phyloP scores from a whole-genome alignment of 2,888 invertebrate genomes.

The Stegophylla sp. region DNA sequence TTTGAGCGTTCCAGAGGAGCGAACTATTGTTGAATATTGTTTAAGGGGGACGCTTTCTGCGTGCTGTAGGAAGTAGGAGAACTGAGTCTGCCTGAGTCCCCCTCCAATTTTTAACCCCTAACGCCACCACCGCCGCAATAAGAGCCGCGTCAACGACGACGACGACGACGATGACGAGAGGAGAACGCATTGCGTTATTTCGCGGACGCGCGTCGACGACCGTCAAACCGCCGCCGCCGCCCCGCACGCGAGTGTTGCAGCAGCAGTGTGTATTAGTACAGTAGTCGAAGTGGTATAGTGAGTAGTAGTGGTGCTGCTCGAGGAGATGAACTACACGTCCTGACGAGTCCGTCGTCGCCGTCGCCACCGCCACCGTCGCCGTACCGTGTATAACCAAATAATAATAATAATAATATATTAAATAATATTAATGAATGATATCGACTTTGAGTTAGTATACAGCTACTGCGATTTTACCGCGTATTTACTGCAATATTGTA shows the following conservation, averaged over 20 bases:
- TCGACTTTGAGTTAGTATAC: too few species aligned
- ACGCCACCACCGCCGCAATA: background rate
- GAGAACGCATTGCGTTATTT: slow-evolving; percentile 42
- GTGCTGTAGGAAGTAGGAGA: too few species aligned
- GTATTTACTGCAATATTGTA: too few species aligned
- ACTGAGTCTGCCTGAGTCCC: too few species aligned
- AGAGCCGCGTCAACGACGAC: background rate
- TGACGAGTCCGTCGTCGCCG: slow-evolving; percentile 21
- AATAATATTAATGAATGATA: too few species aligned
- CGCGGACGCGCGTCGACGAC: slow-evolving; percentile 34
- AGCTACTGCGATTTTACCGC: too few species aligned
- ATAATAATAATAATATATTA: too few species aligned
- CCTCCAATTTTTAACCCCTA: too few species aligned
- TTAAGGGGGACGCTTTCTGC: too few species aligned
- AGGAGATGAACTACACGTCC: slow-evolving; percentile 28
- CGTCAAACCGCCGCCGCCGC: slow-evolving; percentile 23
- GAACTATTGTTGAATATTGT: too few species aligned
- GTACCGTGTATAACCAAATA: background rate
- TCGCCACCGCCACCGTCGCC: background rate
- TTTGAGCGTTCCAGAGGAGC: too few species aligned
- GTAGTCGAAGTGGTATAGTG: background rate
- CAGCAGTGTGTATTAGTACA: background rate
- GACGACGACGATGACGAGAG: slow-evolving; percentile 13
- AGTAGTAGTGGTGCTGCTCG: slow-evolving; percentile 15
- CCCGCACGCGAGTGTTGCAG: background rate